phyloP scores from a whole-genome alignment of 2,797 vertebrate genomes.

The Poeciliopsis infans region DNA sequence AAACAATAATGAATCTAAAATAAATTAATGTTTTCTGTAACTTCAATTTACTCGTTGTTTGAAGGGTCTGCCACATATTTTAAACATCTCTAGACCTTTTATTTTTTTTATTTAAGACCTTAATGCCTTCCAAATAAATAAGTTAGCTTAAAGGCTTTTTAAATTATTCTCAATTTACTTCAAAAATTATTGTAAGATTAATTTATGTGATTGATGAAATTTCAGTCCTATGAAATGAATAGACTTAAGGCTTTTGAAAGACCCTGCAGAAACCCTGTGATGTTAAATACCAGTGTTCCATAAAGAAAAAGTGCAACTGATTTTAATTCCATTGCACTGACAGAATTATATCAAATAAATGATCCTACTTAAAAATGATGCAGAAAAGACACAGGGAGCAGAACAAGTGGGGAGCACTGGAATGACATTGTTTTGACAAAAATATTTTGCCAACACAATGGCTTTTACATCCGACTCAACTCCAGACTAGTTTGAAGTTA shows the following conservation, averaged over 20 bases:
- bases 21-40: not conserved
- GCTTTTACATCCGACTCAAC: slow-evolving; percentile 54
- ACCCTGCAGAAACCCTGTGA: not conserved
- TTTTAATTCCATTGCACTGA: slow-evolving; percentile 37
- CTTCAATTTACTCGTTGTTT: not conserved
- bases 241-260: not conserved
- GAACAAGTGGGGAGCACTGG: slow-evolving; percentile 39
- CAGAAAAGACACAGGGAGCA: slow-evolving; percentile 35
- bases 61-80: not conserved
- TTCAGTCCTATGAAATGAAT: not conserved
- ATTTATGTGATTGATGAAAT: not conserved
- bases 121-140: not conserved
- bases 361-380: slow-evolving; percentile 31
- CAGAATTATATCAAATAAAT: slow-evolving; percentile 19
- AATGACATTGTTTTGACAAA: slow-evolving; percentile 44
- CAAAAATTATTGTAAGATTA: not conserved
- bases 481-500: slow-evolving; percentile 50
- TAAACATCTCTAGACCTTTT: not conserved
- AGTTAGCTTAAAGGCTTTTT: not conserved
- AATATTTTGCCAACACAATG: slow-evolving; percentile 40
- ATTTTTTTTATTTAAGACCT: not conserved
- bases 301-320: slow-evolving; percentile 31
- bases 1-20: not conserved
- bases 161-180: not conserved
- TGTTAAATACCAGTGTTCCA: slow-evolving; percentile 14